Evolutionary conservation across 2,888 invertebrate genomes (phyloP), one percentile per base, ranked within the genome.

Genomic region (Tetrapedia diversipes): DNA sequence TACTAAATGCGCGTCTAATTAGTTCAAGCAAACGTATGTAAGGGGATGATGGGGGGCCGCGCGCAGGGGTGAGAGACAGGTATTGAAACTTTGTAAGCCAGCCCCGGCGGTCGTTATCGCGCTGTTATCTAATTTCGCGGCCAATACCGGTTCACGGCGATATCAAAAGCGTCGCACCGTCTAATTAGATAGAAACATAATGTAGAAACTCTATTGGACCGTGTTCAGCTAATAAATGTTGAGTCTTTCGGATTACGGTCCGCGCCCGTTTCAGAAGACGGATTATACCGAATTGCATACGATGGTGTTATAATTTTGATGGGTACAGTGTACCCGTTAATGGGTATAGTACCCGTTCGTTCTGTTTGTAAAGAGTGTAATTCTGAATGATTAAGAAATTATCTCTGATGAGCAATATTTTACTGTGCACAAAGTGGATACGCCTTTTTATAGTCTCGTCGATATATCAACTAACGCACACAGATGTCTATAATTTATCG

Each of bases 1-100:
- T 83, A 83, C 73, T 81, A 84, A 86, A 88, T 85, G 83, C 79
- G 77, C 69, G 81, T 71, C 82, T 89, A 89, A 89, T 89, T 88
- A 87, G 88, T 81, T 80, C 49, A 74, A 84, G 74, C 70, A 75
- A 64, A 67, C 47, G 72, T 65, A 49, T 57, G 61, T 77, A 82
- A 80, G 80, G 71, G 80, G 80, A 72, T 77, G 65, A 66, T 51
- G 43, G 19, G n/a, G n/a, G 53, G 22, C 16, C n/a, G 53, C 22
- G 49, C 22, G 22, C 27, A 19, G 57, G 60, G 29, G 47, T 34
- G 65, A 53, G 51, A 64, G 47, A 60, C 60, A 39, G 56, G 51
- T 61, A 57, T 65, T 80, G 67, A 66, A 78, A 83, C 70, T 77
- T 67, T 53, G 10, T 60, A 69, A 66, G 37, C 57, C 47, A 39